A percentile compares a stretch with the other conserved stretches of the same genome.
Conservation (phyloP, 1,140 invertebrate genomes). For the Zaprionus davidi region DNA sequence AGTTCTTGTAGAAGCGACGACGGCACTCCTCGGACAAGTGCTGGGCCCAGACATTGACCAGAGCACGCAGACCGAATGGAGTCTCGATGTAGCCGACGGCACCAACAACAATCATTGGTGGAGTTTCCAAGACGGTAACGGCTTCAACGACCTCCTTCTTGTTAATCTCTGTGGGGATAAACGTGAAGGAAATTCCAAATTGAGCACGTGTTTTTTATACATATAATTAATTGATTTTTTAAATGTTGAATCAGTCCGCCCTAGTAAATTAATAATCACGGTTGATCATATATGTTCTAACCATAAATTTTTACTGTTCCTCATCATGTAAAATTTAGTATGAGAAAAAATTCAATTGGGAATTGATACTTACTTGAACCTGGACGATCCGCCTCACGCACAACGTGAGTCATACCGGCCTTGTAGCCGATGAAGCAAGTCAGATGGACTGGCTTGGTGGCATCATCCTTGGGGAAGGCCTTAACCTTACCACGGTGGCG, state of each 20-base stretch:
- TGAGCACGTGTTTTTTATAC: conserved; percentile 25
- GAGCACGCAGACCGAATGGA: conserved; percentile 96
- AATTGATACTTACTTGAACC: conserved; percentile 94
- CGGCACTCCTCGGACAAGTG: conserved; percentile 99
- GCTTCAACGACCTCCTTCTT: conserved; percentile 99
- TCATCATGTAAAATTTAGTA: conserved; percentile 66
- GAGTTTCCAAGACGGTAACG: conserved; percentile 98
- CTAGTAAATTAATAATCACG: conserved; percentile 82
- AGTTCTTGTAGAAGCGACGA: conserved; percentile 99
- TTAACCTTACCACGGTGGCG: conserved; percentile 99
- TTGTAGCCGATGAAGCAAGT: conserved; percentile 99
- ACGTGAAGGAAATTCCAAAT: conserved; percentile 16
- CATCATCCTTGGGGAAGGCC: conserved; percentile 99
- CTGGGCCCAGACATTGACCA: conserved; percentile 99
- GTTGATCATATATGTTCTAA: conserved; percentile 83
- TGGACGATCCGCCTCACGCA: conserved; percentile 99
- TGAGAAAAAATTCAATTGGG: not conserved
- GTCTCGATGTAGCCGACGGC: conserved; percentile 99
- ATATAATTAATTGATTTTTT: not conserved
- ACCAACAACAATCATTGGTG: conserved; percentile 99
- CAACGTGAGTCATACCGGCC: conserved; percentile 99
- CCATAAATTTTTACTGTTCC: conserved; percentile 80
- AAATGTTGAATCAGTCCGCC: conserved; percentile 77
- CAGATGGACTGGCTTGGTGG: conserved; percentile 97
- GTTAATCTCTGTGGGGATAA: conserved; percentile 93